phyloP scores from a whole-genome alignment of 2,113 vertebrate genomes.

The Notothenia rossii region DNA sequence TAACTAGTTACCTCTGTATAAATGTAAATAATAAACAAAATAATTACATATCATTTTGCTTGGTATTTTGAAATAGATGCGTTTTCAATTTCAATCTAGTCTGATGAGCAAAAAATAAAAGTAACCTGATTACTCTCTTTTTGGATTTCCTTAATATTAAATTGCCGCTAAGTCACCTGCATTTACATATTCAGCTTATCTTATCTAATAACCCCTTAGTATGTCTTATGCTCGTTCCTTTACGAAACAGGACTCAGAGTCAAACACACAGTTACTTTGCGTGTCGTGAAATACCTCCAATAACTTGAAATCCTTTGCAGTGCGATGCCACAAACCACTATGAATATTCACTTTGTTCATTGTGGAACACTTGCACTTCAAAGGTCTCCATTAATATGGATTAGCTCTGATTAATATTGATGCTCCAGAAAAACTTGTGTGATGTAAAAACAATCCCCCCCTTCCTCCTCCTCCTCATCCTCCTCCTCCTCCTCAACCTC shows the following conservation, averaged over 20 bases:
- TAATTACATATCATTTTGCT: no score
- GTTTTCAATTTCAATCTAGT: no score
- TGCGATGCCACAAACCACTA: slow-evolving; percentile 60
- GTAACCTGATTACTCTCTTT: no score
- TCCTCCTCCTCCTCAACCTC: not conserved
- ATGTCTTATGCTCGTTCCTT: no score
- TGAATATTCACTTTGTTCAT: slow-evolving; percentile 82
- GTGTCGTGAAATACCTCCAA: slow-evolving; percentile 27
- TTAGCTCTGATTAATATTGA: slow-evolving; percentile 78
- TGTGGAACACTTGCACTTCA: slow-evolving; percentile 77
- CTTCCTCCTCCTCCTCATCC: slow-evolving; percentile 21
- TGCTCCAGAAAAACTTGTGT: slow-evolving; percentile 73
- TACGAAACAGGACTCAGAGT: not conserved
- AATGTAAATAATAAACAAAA: no score
- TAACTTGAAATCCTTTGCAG: slow-evolving; percentile 53
- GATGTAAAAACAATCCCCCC: slow-evolving; percentile 73
- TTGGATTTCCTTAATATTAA: no score
- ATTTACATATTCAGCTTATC: no score
- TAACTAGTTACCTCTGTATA: no score
- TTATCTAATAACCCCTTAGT: no score
- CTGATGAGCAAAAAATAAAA: no score
- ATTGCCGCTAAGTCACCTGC: no score
- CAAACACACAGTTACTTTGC: slow-evolving; percentile 14
- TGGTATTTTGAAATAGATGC: no score
- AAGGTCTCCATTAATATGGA: slow-evolving; percentile 82